Evolutionary conservation across 2,113 vertebrate genomes (phyloP).

Genomic region (Colossoma macropomum): DNA sequence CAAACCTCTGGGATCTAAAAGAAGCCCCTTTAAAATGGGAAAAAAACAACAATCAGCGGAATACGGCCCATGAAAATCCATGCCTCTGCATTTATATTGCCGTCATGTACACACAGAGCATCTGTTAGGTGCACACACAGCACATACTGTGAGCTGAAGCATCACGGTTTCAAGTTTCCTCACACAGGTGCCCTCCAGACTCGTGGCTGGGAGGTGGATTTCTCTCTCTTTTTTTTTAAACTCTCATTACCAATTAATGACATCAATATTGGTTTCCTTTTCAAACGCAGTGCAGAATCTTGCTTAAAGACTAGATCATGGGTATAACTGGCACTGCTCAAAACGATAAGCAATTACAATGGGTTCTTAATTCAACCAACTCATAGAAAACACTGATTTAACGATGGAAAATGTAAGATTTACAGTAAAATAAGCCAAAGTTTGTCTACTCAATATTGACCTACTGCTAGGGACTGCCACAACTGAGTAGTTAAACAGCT

Average conservation of each 20-base stretch:
- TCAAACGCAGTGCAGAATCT: not conserved
- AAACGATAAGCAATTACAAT: not conserved
- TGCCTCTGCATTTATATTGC: conserved; percentile 3
- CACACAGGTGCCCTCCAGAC: not conserved
- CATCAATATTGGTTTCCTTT: not conserved
- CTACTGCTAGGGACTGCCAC: not conserved
- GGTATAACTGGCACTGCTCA: not conserved
- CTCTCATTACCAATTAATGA: conserved; percentile 3
- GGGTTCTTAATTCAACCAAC: not conserved
- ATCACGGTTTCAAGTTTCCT: not conserved
- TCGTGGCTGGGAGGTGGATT: not conserved
- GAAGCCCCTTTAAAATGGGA: not conserved
- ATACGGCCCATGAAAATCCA: conserved; percentile 10
- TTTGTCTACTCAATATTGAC: not conserved
- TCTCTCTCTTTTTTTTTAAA: not conserved
- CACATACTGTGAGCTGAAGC: not conserved
- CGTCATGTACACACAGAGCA: not conserved
- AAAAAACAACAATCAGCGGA: not conserved
- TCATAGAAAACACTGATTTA: no score
- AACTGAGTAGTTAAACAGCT: not conserved
- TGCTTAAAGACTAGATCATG: not conserved
- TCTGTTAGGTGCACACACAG: not conserved
- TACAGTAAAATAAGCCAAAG: no score
- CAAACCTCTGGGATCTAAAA: not conserved
- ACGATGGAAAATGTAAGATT: not conserved